A percentile compares a stretch with the other conserved stretches of the same genome.
These are phyloP conservation scores for Lasioglossum baleicum DNA, from an alignment of 1,140 invertebrate species.

Conservation along the genomic window DNA sequence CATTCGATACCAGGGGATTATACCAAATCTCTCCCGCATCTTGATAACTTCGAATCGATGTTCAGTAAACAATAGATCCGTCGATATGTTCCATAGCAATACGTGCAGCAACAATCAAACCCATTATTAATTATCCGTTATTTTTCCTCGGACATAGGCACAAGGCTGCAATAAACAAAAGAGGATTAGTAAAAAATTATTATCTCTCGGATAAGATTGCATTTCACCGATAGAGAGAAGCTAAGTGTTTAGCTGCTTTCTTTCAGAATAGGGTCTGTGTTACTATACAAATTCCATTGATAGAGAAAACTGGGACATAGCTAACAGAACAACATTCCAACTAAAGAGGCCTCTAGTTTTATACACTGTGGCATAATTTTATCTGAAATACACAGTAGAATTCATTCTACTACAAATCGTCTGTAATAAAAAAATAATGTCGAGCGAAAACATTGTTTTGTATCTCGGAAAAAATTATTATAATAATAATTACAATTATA, in stretches of 20 bases:
- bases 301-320: constrained; percentile 73
- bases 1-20: constrained; percentile 68
- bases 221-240: constrained; percentile 7
- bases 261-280: constrained; percentile 51
- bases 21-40: constrained; percentile 74
- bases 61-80: constrained; percentile 37
- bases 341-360: constrained; percentile 51
- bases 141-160: constrained; percentile 4
- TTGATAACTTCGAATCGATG: constrained; percentile 59
- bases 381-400: not conserved
- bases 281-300: constrained; percentile 67
- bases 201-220: not conserved
- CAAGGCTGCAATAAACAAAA: constrained; percentile 41
- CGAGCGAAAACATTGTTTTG: not conserved
- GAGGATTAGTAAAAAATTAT: not conserved
- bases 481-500: no score
- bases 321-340: constrained; percentile 65
- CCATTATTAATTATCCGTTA: constrained; percentile 50
- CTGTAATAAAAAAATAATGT: not conserved
- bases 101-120: constrained; percentile 20
- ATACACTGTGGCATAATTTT: constrained; percentile 12
- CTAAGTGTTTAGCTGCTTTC: not conserved
- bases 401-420: not conserved
- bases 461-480: no score
- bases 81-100: constrained; percentile 8